phyloP scores from a whole-genome alignment of 1,140 invertebrate species.

The Macrosteles quadrilineatus region DNA sequence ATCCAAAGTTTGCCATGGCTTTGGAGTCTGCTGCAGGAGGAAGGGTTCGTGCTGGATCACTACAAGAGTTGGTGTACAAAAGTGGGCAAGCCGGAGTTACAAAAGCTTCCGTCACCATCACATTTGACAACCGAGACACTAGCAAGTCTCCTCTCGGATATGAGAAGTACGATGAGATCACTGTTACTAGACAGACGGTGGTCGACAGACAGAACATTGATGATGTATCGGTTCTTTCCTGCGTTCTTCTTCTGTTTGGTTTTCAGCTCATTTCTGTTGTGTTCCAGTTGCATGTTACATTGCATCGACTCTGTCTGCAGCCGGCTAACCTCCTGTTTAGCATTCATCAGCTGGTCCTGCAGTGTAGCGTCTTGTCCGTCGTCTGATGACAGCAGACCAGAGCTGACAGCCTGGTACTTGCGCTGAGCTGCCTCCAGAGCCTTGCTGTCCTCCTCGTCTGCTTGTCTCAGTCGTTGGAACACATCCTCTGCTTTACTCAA shows the following conservation, averaged over 20 bases:
- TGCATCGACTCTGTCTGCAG: conserved; percentile 81
- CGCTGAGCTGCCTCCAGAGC: conserved; percentile 73
- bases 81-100: conserved; percentile 95
- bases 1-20: conserved; percentile 72
- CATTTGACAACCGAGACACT: conserved; percentile 91
- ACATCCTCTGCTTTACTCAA: conserved; percentile 64
- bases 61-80: conserved; percentile 97
- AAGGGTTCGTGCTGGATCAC: conserved; percentile 78
- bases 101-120: conserved; percentile 94
- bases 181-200: conserved; percentile 85
- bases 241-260: conserved; percentile 67
- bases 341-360: conserved; percentile 78
- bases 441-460: conserved; percentile 66
- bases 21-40: conserved; percentile 86
- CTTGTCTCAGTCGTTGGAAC: conserved; percentile 70
- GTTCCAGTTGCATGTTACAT: conserved; percentile 73
- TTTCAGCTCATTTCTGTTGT: conserved; percentile 67
- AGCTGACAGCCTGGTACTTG: conserved; percentile 78
- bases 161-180: conserved; percentile 90
- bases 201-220: no score
- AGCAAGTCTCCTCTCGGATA: conserved; percentile 88
- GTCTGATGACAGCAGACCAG: conserved; percentile 79
- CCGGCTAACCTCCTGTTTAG: conserved; percentile 71
- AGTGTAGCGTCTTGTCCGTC: no score
- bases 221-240: no score